Evolutionary conservation across 2,888 invertebrate genomes (phyloP).

Genomic region (Steromphala cineraria): DNA sequence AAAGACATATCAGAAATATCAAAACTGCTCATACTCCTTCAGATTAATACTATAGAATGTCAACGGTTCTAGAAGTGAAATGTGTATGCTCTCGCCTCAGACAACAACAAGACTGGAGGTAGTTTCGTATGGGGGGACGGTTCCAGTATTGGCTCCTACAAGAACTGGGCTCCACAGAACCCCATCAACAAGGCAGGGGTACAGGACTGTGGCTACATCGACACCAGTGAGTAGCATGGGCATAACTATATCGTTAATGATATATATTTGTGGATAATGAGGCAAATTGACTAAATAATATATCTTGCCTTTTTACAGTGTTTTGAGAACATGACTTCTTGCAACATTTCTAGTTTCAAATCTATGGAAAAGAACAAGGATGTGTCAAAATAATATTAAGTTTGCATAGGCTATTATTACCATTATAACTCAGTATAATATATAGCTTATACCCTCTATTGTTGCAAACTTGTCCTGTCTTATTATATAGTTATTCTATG

Average conservation of each 20-base stretch:
- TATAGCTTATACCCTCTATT: too few relatives aligned
- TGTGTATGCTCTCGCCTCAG: slow-evolving; percentile 23
- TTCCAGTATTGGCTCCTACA: slow-evolving; percentile 27
- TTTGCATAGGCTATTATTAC: too few relatives aligned
- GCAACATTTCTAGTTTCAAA: too few relatives aligned
- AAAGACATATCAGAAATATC: neutral
- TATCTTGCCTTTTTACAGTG: neutral
- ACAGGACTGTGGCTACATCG: slow-evolving; percentile 51
- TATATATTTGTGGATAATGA: neutral
- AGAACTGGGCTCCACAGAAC: slow-evolving; percentile 41
- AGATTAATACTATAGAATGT: neutral
- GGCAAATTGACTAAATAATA: too few relatives aligned
- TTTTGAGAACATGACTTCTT: neutral
- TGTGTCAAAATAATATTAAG: too few relatives aligned
- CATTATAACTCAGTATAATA: too few relatives aligned
- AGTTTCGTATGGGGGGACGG: slow-evolving; percentile 48
- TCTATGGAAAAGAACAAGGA: too few relatives aligned
- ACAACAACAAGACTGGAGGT: slow-evolving; percentile 45
- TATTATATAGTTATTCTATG: too few relatives aligned
- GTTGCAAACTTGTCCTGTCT: too few relatives aligned
- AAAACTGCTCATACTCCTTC: neutral
- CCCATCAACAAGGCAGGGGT: slow-evolving; percentile 37
- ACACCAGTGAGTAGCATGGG: slow-evolving; percentile 41
- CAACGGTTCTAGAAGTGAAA: too few relatives aligned
- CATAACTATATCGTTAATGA: too few relatives aligned